Percentiles rank a stretch among this genome's conserved stretches.
Evolutionary conservation across 92 coral and sea anemone genomes (phyloP).

Genomic region (Umimayanthus chanpuru): DNA sequence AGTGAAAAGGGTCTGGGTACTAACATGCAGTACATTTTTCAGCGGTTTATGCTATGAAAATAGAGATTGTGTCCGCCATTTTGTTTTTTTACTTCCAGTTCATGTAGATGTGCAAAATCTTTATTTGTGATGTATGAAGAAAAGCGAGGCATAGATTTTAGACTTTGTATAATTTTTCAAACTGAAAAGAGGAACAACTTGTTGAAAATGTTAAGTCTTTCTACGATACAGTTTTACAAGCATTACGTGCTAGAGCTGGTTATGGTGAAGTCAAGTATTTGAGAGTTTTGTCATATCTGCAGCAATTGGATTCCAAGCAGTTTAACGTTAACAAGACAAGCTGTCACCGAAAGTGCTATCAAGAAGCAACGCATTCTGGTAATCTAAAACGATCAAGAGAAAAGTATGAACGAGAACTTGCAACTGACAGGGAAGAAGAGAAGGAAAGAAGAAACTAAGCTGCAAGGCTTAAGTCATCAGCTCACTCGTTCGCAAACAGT

Average conservation of each 20-base stretch:
- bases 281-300: too few species aligned
- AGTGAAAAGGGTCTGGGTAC: slow-evolving; percentile 2
- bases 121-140: too few species aligned
- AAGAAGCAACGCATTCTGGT: slow-evolving; percentile 22
- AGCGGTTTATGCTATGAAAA: too few species aligned
- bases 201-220: too few species aligned
- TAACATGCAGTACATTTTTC: background rate
- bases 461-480: slow-evolving; percentile 38
- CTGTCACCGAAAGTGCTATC: slow-evolving; percentile 39
- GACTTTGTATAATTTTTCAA: too few species aligned
- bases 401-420: slow-evolving; percentile 17
- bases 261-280: slow-evolving; percentile 37
- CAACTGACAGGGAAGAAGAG: background rate
- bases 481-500: too few species aligned
- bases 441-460: slow-evolving; percentile 7
- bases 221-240: slow-evolving; percentile 37
- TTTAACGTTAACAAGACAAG: background rate
- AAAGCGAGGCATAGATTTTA: too few species aligned
- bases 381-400: slow-evolving; percentile 18
- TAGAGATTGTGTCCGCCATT: too few species aligned
- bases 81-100: too few species aligned
- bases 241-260: slow-evolving; percentile 34
- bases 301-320: too few species aligned
- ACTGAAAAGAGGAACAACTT: too few species aligned
- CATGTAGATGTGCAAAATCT: too few species aligned